Percentiles rank a stretch among this genome's conserved stretches.
Evolutionary conservation across 2,888 invertebrate genomes (phyloP).

Genomic region (Scaptomyza cyrtandrae): DNA sequence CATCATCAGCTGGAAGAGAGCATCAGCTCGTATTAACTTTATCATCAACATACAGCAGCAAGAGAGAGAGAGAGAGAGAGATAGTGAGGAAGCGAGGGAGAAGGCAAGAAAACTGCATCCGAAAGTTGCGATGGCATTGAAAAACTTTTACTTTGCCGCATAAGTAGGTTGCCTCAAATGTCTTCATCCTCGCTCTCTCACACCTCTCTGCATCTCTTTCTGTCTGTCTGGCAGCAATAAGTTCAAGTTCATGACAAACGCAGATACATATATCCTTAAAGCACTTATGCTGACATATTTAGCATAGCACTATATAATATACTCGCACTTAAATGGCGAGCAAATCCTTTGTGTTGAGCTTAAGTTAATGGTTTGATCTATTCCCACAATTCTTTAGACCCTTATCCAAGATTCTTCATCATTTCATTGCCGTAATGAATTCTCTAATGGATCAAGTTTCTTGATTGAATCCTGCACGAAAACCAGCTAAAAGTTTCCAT

Average conservation of each 20-base stretch:
- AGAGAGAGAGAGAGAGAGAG: neutral
- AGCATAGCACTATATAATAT: no score
- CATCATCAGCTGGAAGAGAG: constrained; percentile 20
- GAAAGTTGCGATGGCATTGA: constrained; percentile 67
- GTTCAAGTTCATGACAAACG: constrained; percentile 62
- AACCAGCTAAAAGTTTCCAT: no score
- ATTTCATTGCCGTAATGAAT: no score
- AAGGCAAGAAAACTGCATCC: constrained; percentile 26
- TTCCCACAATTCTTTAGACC: no score
- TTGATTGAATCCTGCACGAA: no score
- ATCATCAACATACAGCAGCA: constrained; percentile 18
- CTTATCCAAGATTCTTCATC: no score
- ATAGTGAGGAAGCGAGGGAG: neutral
- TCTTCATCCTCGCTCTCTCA: neutral
- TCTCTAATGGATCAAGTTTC: no score
- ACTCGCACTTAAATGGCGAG: no score
- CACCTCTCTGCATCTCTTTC: neutral
- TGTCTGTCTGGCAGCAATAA: constrained; percentile 19
- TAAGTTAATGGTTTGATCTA: no score
- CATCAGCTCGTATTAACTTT: constrained; percentile 40
- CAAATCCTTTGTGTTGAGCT: no score
- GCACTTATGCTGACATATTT: neutral
- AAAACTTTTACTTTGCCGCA: constrained; percentile 67
- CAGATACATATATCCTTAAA: constrained; percentile 24
- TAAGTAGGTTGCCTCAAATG: constrained; percentile 63